Evolutionary conservation across 2,888 invertebrate species (phyloP).

Genomic region (Cremastinae sp.): DNA sequence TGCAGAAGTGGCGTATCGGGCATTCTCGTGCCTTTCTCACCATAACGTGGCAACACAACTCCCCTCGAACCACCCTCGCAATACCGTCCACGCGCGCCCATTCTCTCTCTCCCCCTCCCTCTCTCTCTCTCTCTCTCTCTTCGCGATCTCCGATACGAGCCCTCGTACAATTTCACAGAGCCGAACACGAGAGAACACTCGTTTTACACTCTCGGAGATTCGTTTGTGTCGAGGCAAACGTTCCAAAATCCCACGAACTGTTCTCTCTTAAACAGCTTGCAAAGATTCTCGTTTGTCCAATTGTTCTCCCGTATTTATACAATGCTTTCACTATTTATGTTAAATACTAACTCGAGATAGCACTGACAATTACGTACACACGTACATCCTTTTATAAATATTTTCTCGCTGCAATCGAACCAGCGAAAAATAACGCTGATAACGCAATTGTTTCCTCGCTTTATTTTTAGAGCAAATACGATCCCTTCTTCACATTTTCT

Average conservation of each 20-base stretch:
- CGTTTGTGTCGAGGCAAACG: slow-evolving; percentile 9
- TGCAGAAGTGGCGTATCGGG: slow-evolving; percentile 74
- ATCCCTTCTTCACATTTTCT: no score
- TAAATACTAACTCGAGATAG: no score
- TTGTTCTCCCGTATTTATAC: slow-evolving; percentile 71
- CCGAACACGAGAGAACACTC: no score
- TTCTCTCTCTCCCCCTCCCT: no score
- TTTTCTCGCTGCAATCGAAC: no score
- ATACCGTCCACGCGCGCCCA: slow-evolving; percentile 45
- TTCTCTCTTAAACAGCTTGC: slow-evolving; percentile 74
- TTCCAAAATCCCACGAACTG: slow-evolving; percentile 69
- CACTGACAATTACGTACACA: no score
- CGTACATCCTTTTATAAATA: no score
- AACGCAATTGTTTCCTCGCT: not conserved
- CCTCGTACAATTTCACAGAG: slow-evolving; percentile 13
- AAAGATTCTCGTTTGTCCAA: slow-evolving; percentile 79
- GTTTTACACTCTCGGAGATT: slow-evolving; percentile 7
- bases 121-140: no score
- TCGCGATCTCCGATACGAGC: slow-evolving; percentile 44
- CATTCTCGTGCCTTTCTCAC: slow-evolving; percentile 77
- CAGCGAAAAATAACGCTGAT: no score
- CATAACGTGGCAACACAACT: slow-evolving; percentile 70
- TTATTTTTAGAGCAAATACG: no score
- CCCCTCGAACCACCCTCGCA: slow-evolving; percentile 62
- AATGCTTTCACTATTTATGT: no score